Evolutionary conservation across 2,113 vertebrate genomes (phyloP).

Genomic region (Choloepus hoffmanni): DNA sequence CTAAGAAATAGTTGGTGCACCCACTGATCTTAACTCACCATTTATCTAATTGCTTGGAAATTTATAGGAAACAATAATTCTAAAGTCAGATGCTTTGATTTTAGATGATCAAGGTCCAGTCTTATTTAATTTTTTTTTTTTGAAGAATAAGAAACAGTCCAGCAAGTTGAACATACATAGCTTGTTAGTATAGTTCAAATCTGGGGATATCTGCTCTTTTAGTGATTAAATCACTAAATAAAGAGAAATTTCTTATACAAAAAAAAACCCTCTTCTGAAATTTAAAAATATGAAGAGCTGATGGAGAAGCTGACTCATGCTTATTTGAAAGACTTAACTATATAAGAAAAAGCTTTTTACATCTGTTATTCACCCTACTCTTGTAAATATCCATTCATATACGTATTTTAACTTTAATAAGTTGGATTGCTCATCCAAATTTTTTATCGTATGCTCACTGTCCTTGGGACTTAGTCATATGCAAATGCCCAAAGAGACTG

Average conservation of each 20-base stretch:
- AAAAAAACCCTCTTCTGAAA: not conserved
- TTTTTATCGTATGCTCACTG: not conserved
- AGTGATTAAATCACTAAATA: not conserved
- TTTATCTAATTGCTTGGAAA: not conserved
- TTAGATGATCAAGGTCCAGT: not conserved
- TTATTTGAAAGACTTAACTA: constrained; percentile 39
- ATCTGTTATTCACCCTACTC: not conserved
- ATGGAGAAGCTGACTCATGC: not conserved
- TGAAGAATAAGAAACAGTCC: not conserved
- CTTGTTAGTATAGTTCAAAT: constrained; percentile 15
- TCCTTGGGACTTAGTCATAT: not conserved
- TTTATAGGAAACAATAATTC: constrained; percentile 33
- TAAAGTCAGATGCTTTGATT: not conserved
- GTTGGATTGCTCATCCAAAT: not conserved
- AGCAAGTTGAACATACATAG: not conserved
- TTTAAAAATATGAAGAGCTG: constrained; percentile 45
- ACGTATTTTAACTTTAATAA: not conserved
- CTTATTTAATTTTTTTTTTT: not conserved
- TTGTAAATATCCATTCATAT: not conserved
- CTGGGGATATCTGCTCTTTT: not conserved
- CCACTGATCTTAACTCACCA: not conserved
- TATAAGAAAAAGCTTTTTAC: constrained; percentile 21
- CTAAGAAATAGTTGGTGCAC: not conserved
- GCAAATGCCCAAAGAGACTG: not conserved
- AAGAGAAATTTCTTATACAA: not conserved